Evolutionary conservation across 2,888 invertebrate genomes (phyloP).

Genomic region (Cecidostiba fungosa): DNA sequence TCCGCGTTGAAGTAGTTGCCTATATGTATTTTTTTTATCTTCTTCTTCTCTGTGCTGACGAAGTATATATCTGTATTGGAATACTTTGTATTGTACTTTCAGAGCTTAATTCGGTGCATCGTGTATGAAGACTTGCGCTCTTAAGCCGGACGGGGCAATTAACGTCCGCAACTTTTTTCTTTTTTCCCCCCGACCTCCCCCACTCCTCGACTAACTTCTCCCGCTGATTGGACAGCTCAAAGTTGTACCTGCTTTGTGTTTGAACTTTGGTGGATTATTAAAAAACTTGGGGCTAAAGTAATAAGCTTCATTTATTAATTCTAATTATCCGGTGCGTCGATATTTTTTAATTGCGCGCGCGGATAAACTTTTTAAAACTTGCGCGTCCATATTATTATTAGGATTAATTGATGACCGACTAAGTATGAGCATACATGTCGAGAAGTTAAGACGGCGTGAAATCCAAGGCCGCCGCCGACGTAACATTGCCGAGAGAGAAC

Average conservation of each 20-base stretch:
- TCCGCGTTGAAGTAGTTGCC: not conserved
- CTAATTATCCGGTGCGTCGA: not conserved
- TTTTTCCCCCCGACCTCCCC: not conserved
- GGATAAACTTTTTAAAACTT: not conserved
- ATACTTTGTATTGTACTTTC: not conserved
- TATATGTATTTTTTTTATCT: not conserved
- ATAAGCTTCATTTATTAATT: constrained; percentile 33
- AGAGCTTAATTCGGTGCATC: not conserved
- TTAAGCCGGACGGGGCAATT: not conserved
- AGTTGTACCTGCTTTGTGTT: constrained; percentile 27
- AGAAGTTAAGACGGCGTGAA: not conserved
- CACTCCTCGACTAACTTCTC: not conserved
- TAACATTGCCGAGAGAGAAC: not conserved
- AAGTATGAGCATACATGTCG: not conserved
- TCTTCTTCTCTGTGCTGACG: not conserved
- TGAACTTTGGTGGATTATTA: constrained; percentile 48
- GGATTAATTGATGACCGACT: not conserved
- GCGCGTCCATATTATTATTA: too few relatives aligned
- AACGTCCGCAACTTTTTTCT: not conserved
- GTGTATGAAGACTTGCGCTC: not conserved
- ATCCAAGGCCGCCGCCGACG: constrained; percentile 34
- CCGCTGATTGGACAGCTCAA: constrained; percentile 28
- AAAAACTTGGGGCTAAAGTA: constrained; percentile 28
- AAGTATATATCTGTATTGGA: not conserved
- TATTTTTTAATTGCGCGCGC: constrained; percentile 1